Conservation (phyloP, 2,797 vertebrate species). For the Enteromius thamalakanensis region DNA sequence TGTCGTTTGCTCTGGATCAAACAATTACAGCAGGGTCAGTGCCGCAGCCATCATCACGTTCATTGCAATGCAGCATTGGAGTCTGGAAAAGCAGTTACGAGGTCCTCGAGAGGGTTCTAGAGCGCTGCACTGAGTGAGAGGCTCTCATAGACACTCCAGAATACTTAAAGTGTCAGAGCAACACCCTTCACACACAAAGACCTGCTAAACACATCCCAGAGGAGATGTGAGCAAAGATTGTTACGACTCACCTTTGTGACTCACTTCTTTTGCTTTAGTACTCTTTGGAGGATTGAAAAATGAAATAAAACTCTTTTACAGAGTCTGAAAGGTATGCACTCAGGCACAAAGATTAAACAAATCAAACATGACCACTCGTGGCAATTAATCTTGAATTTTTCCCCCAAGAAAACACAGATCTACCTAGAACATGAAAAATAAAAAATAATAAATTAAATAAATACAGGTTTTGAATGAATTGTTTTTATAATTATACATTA, state of each 20-base stretch:
- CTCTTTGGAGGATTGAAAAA: slow-evolving; percentile 17
- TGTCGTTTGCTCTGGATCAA: slow-evolving; percentile 34
- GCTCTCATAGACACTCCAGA: slow-evolving; percentile 27
- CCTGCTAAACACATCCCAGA: slow-evolving; percentile 12
- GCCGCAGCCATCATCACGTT: slow-evolving; percentile 26
- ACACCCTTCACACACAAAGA: slow-evolving; percentile 8
- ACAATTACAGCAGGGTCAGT: slow-evolving; percentile 35
- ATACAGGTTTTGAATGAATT: neutral
- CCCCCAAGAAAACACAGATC: neutral
- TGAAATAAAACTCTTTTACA: slow-evolving; percentile 20
- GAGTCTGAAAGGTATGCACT: neutral
- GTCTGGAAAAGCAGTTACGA: slow-evolving; percentile 45
- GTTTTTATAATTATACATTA: neutral
- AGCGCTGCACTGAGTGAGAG: slow-evolving; percentile 4
- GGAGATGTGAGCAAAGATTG: slow-evolving; percentile 20
- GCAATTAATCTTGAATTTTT: neutral
- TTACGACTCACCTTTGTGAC: slow-evolving; percentile 15
- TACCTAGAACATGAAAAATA: neutral
- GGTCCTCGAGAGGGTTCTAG: neutral
- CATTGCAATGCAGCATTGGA: neutral
- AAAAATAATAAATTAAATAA: too few relatives aligned
- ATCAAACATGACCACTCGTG: neutral
- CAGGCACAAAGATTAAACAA: slow-evolving; percentile 21
- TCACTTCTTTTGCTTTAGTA: slow-evolving; percentile 22
- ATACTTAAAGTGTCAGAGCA: slow-evolving; percentile 27